Base-by-base conservation (phyloP, 1,140 invertebrate species). In the Grapholita molesta region DNA sequence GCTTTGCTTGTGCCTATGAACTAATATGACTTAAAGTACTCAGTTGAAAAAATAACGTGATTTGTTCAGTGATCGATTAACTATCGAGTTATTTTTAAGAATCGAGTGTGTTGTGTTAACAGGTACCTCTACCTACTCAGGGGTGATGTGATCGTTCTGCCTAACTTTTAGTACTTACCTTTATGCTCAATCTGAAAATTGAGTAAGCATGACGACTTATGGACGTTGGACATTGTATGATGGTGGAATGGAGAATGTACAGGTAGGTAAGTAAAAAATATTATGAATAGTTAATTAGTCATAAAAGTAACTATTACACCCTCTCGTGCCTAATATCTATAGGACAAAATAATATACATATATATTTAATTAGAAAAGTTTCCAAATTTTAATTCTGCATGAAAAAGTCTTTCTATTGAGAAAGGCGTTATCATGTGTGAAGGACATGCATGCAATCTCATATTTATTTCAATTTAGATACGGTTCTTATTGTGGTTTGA, bases 191-290 rank as follows among this genome's bases (percentile, higher is more conserved):
- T 35, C 35, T 35, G 23, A 21, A 24, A 24, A 67, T 42, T 67
- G 38, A 72, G 30, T n/a, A n/a, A 75, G 2, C 21, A 91, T 91
- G 88, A 84, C 86, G 4, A 72, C 81, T 23, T 90, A 86, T 64
- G 88, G 86, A 23, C 82, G 89, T 68, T 91, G 89, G 89, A 91
- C 88, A 5, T 61, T 91, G 71, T 89, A 83, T 55, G 87, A 89
- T 73, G 83, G 80, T 9, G 70, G 71, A 12, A 82, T 91, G 79
- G 74, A 76, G 35, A 78, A 78, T 30, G 81, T 91, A 67, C 82
- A 90, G 89, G 89, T 91, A 68, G 72, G 73, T 71, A 48, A 53
- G 9, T 52, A 15, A 67, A 38, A 48, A 15, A 25, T 28, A n/a
- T n/a, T n/a, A n/a, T n/a, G n/a, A n/a, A n/a, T 30, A 28, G 3